Conservation (phyloP, 1,140 invertebrate genomes). For the Brachionus paranguensis region DNA sequence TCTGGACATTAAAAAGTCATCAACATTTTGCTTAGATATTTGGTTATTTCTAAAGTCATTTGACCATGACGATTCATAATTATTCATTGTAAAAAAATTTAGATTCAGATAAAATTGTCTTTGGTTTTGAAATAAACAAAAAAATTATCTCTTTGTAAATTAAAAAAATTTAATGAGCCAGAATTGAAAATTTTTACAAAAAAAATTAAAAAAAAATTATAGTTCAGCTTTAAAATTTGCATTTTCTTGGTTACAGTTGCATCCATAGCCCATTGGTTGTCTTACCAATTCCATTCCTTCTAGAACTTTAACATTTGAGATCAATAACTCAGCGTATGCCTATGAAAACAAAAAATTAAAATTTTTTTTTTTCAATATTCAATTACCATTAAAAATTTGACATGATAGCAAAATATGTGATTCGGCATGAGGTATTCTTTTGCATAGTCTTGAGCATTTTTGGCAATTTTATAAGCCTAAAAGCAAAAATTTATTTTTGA, state of each 20-base stretch:
- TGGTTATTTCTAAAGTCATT: constrained; percentile 5
- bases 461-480: constrained; percentile 64
- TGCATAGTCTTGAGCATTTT: constrained; percentile 68
- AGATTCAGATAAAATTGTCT: neutral
- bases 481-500: constrained; percentile 39
- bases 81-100: neutral
- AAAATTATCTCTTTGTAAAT: neutral
- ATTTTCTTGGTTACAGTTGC: constrained; percentile 63
- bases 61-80: constrained; percentile 30
- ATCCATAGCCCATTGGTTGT: constrained; percentile 56
- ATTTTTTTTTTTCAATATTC: neutral
- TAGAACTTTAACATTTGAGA: constrained; percentile 60
- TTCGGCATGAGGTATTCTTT: constrained; percentile 73
- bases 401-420: constrained; percentile 83
- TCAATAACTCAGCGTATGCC: constrained; percentile 70
- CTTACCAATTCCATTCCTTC: constrained; percentile 70
- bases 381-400: constrained; percentile 61
- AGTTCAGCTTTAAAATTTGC: constrained; percentile 37
- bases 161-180: neutral
- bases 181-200: neutral
- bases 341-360: constrained; percentile 50
- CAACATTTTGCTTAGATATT: neutral
- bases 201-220: neutral
- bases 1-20: neutral
- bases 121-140: neutral